Base-by-base conservation (phyloP, 2,888 invertebrate species). In the Lithophane semibrunnea region DNA sequence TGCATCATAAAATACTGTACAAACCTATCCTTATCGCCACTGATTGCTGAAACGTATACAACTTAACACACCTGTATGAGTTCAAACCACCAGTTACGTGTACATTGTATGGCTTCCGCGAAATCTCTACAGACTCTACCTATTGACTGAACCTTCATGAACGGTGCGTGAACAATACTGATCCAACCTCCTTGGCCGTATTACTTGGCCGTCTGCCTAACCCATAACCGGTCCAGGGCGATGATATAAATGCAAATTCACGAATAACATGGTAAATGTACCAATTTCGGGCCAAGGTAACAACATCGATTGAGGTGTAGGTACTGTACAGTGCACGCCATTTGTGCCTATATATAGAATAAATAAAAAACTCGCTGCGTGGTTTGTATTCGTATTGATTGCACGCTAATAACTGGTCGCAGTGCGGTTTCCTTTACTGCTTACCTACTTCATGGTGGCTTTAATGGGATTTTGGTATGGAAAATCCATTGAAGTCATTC, bases 201-300 rank as follows among this genome's bases (percentile, higher is more conserved):
- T 49, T 75, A 72, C 75, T 78, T 85, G 87, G 80, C 77, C 64
- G 60, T 44, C 75, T 79, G 81, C 75, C 84, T 76, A 84, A 77
- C 61, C 64, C 64, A 82, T 82, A 80, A 84, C 66, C 75, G 4
- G 77, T 81, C 54, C 68, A 77, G 74, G 60, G 60, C 82, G 75
- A 81, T 79, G 67, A 85, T 85, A 80, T 83, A 75, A 80, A 86
- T 85, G 80, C 87, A 85, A 89, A 91, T 88, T 86, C 80, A 89
- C 80, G 80, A 87, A 89, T 90, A 89, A 90, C 87, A 90, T 91
- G 90, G 88, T 87, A 90, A 90, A 82, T 74, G 84, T 86, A 88
- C 76, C 82, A 84, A 86, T 91, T 90, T 89, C 91, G 92, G 95
- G 95, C 93, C 95, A 95, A 95, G 95, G 95, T 89, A 87, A 88